These are phyloP conservation scores for Gortyna flavago DNA, from an alignment of 2,888 invertebrate genomes.

Conservation along the genomic window DNA sequence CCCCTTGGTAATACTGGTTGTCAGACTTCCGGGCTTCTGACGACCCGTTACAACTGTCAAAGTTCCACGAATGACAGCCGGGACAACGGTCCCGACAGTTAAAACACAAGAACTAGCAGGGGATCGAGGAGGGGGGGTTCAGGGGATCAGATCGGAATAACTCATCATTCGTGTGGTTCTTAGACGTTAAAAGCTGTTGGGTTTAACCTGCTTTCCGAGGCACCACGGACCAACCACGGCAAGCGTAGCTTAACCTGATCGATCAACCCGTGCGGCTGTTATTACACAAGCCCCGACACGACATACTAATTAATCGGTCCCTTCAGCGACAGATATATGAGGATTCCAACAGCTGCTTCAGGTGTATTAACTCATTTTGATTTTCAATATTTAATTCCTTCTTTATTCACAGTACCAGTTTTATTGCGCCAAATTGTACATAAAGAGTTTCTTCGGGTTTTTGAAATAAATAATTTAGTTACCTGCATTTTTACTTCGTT, in stretches of 20 bases:
- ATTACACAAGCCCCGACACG: not conserved
- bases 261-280: not conserved
- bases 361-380: too few relatives aligned
- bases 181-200: not conserved
- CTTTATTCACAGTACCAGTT: not conserved
- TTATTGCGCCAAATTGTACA: not conserved
- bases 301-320: not conserved
- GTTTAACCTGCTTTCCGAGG: not conserved
- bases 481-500: slow-evolving; percentile 78
- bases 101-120: too few relatives aligned
- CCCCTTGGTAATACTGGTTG: not conserved
- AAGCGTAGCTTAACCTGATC: not conserved
- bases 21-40: not conserved
- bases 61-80: too few relatives aligned
- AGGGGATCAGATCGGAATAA: too few relatives aligned
- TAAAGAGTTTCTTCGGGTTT: too few relatives aligned
- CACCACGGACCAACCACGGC: not conserved
- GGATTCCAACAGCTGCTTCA: not conserved
- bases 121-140: too few relatives aligned
- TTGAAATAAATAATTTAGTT: not conserved
- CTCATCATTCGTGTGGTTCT: too few relatives aligned
- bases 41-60: not conserved
- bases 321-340: not conserved
- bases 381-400: not conserved
- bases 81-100: too few relatives aligned